phyloP scores from a whole-genome alignment of 2,888 invertebrate genomes.

The Rhorus exstirpatorius region DNA sequence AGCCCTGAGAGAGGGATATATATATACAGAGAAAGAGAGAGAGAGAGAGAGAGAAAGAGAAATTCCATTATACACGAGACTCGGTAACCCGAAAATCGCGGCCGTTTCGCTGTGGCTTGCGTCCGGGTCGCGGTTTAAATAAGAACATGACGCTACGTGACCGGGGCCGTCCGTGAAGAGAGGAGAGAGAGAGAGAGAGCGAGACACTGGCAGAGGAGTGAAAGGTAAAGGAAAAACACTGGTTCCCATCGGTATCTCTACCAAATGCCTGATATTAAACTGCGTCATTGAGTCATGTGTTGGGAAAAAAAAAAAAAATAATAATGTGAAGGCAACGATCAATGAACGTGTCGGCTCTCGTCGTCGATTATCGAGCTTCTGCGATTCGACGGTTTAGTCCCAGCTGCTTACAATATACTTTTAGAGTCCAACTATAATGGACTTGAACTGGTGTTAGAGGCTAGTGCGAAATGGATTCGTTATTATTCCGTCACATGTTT shows the following conservation, averaged over 20 bases:
- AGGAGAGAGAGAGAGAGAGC: slow-evolving; percentile 63
- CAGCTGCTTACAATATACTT: too few relatives aligned
- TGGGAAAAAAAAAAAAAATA: slow-evolving; percentile 8
- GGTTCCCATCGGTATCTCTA: neutral
- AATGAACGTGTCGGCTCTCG: too few relatives aligned
- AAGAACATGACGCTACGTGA: slow-evolving; percentile 81
- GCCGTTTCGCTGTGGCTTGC: slow-evolving; percentile 46
- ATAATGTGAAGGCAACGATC: too few relatives aligned
- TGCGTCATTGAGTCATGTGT: neutral
- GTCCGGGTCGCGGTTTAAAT: slow-evolving; percentile 68
- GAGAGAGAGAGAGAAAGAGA: neutral
- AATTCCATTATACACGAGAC: neutral
- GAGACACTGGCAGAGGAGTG: slow-evolving; percentile 81
- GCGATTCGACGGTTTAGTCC: too few relatives aligned
- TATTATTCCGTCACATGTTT: too few relatives aligned
- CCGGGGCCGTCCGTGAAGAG: slow-evolving; percentile 79
- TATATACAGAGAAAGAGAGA: neutral
- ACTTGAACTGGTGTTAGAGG: too few relatives aligned
- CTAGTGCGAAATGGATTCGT: too few relatives aligned
- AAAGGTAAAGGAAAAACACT: slow-evolving; percentile 75
- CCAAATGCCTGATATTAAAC: slow-evolving; percentile 1
- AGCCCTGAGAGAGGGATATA: slow-evolving; percentile 11
- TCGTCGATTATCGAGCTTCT: too few relatives aligned
- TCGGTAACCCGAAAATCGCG: slow-evolving; percentile 38
- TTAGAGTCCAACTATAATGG: too few relatives aligned